These are phyloP conservation scores for Dromaius novaehollandiae DNA, from an alignment of 2,113 vertebrate genomes.

Conservation along the genomic window DNA sequence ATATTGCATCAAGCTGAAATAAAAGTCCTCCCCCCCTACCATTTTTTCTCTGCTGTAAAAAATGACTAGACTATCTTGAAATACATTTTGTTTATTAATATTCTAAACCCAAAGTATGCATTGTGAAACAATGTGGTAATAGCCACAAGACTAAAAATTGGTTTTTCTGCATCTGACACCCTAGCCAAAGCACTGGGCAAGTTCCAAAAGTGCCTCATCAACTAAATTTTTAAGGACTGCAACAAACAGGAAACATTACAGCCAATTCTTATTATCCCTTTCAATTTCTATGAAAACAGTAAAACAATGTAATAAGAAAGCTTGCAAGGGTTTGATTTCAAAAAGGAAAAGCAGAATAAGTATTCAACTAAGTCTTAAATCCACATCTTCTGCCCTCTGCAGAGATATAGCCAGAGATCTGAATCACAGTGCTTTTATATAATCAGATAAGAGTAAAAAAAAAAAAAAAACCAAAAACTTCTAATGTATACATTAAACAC, in stretches of 20 bases:
- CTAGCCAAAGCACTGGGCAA: background rate
- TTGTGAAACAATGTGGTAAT: background rate
- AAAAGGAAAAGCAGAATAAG: background rate
- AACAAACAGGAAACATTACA: background rate
- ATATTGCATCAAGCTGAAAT: background rate
- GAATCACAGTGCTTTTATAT: background rate
- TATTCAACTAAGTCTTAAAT: background rate
- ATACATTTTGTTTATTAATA: conserved; percentile 22
- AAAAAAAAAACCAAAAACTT: background rate
- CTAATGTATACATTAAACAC: background rate
- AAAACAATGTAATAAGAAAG: background rate
- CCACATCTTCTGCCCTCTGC: background rate
- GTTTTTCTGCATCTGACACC: background rate
- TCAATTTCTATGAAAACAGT: background rate
- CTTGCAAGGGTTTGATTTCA: background rate
- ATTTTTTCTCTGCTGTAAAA: background rate
- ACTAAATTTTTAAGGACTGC: background rate
- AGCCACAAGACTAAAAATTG: background rate
- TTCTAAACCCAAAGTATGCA: background rate
- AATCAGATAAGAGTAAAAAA: background rate
- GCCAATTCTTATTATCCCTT: background rate
- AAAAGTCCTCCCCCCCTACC: rapidly evolving
- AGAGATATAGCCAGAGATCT: background rate
- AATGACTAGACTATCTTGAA: conserved; percentile 2
- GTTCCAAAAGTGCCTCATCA: background rate